Percentiles rank a stretch among this genome's conserved stretches.
phyloP scores from a whole-genome alignment of 2,888 invertebrate genomes.

The Resseliella maxima region DNA sequence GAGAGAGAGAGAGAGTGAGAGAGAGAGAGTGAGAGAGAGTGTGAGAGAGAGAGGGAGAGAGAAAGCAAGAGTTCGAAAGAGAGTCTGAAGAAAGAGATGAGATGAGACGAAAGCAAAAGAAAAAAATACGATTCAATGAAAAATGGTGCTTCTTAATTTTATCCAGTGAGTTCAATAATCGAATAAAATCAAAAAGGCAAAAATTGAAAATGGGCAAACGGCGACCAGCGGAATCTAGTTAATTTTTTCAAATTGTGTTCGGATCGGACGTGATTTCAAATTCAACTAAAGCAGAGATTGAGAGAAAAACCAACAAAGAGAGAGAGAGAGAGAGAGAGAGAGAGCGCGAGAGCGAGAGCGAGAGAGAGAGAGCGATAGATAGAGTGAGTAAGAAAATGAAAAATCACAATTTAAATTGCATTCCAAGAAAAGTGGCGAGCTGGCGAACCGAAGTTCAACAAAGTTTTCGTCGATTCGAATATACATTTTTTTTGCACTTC shows the following conservation, averaged over 20 bases:
- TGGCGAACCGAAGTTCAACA: slow-evolving; percentile 17
- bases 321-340: not conserved
- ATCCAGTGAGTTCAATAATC: slow-evolving; percentile 19
- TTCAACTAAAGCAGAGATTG: not conserved
- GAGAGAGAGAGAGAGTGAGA: no score
- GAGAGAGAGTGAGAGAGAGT: no score
- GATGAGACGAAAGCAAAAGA: not conserved
- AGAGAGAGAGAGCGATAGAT: not conserved
- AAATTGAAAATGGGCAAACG: slow-evolving; percentile 8
- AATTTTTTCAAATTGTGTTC: slow-evolving; percentile 13
- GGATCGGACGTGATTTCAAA: slow-evolving; percentile 23
- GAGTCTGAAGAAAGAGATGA: not conserved
- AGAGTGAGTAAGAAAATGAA: not conserved
- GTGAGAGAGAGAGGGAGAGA: no score
- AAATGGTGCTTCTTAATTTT: slow-evolving; percentile 11
- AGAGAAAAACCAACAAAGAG: no score
- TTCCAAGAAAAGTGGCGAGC: slow-evolving; percentile 9
- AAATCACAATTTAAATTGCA: slow-evolving; percentile 50
- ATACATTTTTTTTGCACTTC: not conserved
- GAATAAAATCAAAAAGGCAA: not conserved
- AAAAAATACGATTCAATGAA: not conserved
- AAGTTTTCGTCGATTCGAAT: not conserved
- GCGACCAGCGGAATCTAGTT: slow-evolving; percentile 25
- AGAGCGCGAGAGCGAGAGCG: not conserved
- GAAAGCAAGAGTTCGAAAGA: no score